Base-by-base conservation (phyloP, 2,888 invertebrate species). In the Itoplectis maculator region DNA sequence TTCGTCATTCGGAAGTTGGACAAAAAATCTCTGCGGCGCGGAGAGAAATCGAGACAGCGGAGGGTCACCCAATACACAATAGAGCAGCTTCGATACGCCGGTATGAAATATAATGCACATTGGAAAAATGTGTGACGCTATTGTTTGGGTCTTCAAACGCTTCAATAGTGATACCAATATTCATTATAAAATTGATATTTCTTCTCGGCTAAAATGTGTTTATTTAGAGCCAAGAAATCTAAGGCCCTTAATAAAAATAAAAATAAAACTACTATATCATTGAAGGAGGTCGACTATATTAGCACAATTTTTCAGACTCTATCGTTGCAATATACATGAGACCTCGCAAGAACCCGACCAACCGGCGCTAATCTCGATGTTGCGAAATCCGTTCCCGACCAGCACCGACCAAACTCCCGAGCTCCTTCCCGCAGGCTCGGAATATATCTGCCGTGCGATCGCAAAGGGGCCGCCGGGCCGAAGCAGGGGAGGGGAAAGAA, bases 1-100 rank as follows among this genome's bases (percentile, higher is more conserved):
- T 82, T 84, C 85, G 85, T 86, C 85, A 86, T 86, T 76, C 84
- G 49, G 49, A 35, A 40, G 75, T 61, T 73, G 23, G 42, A 40
- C 54, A 79, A 75, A 82, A 74, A 54, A 75, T 54, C 23, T 37
- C 35, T 35, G 11, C n/a, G 40, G 51, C 37, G 35, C 54, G 65
- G 35, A 74, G 65, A 74, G 40, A 45, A 63, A 35, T 37, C 65
- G 29, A 74, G 18, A 69, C 45, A 61, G 54, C 56, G 61, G 82
- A 69, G n/a, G 51, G 37, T 8, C 40, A 75, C 9, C 37, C 45
- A 75, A 73, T 70, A 47, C 74, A 54, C 54, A 49, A 47, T 65
- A 79, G 70, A 74, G 49, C 49, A 37, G 54, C 37, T 65, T n/a
- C 20, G 0, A 18, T 47, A 65, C 45, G 37, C 42, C 20, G 51